These are phyloP conservation scores for Helarctos malayanus DNA, from an alignment of 2,797 vertebrate genomes.

Conservation along the genomic window DNA sequence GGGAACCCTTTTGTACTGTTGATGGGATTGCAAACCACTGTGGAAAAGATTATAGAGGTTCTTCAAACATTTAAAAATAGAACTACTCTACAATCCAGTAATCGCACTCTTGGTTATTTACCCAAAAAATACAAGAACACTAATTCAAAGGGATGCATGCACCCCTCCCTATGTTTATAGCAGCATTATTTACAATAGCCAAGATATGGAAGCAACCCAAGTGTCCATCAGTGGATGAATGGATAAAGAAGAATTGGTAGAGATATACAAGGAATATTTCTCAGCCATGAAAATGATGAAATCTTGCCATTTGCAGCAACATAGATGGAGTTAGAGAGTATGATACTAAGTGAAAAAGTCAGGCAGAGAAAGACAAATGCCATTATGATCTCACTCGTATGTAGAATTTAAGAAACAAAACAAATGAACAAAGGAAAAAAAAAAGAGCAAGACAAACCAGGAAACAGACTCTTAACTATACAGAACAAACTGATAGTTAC, in stretches of 20 bases:
- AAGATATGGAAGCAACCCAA: neutral
- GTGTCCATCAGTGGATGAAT: neutral
- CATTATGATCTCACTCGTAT: neutral
- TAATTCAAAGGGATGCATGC: neutral
- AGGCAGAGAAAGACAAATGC: neutral
- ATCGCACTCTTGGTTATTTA: neutral
- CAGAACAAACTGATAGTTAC: neutral
- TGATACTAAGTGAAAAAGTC: neutral
- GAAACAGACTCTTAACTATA: neutral
- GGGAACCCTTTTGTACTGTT: neutral
- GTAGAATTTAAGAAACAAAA: neutral
- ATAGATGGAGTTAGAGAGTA: neutral
- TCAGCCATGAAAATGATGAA: neutral
- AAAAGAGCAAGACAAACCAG: neutral
- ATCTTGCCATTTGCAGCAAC: neutral
- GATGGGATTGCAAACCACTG: neutral
- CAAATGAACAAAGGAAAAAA: neutral
- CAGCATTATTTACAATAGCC: neutral
- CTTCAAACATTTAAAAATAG: neutral
- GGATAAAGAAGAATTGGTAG: neutral
- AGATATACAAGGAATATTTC: neutral
- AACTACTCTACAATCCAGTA: neutral
- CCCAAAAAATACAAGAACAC: neutral
- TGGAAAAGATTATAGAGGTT: neutral
- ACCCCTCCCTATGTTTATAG: neutral